A percentile compares a stretch with the other conserved stretches of the same genome.
Conservation (phyloP, 1,140 invertebrate species). For the Delia radicum region DNA sequence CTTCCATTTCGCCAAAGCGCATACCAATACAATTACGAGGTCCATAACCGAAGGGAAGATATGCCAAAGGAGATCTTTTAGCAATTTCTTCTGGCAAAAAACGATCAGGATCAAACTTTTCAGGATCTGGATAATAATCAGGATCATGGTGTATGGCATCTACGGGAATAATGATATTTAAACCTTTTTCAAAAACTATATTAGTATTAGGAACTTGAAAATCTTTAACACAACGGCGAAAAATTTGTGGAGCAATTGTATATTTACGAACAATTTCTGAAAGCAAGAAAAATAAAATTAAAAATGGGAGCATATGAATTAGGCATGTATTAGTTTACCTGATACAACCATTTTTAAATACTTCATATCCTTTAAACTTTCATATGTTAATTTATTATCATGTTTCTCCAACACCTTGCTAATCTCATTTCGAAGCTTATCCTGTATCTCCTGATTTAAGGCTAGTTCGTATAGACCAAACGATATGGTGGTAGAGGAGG, state of each 20-base stretch:
- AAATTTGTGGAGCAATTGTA: constrained; percentile 43
- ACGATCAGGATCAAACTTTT: constrained; percentile 66
- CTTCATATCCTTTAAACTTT: constrained; percentile 61
- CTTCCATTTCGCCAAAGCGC: constrained; percentile 54
- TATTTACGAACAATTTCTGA: constrained; percentile 46
- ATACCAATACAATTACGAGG: constrained; percentile 57
- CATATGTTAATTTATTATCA: constrained; percentile 59
- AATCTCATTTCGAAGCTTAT: constrained; percentile 61
- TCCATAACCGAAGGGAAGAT: constrained; percentile 59
- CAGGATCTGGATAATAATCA: constrained; percentile 64
- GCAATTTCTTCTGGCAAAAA: constrained; percentile 60
- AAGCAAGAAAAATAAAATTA: neutral
- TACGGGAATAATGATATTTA: constrained; percentile 50
- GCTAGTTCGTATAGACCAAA: constrained; percentile 44
- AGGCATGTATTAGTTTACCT: constrained; percentile 53
- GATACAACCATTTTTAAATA: constrained; percentile 64
- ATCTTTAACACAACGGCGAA: constrained; percentile 34
- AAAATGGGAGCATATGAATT: neutral
- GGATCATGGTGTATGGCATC: constrained; percentile 64
- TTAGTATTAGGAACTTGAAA: constrained; percentile 37
- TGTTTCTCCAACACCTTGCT: constrained; percentile 55
- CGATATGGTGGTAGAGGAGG: constrained; percentile 42
- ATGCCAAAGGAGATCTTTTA: constrained; percentile 53
- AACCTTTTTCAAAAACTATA: constrained; percentile 54
- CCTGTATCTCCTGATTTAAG: constrained; percentile 53